These are phyloP conservation scores for Troides helena DNA, from an alignment of 2,888 invertebrate genomes.

Conservation along the genomic window DNA sequence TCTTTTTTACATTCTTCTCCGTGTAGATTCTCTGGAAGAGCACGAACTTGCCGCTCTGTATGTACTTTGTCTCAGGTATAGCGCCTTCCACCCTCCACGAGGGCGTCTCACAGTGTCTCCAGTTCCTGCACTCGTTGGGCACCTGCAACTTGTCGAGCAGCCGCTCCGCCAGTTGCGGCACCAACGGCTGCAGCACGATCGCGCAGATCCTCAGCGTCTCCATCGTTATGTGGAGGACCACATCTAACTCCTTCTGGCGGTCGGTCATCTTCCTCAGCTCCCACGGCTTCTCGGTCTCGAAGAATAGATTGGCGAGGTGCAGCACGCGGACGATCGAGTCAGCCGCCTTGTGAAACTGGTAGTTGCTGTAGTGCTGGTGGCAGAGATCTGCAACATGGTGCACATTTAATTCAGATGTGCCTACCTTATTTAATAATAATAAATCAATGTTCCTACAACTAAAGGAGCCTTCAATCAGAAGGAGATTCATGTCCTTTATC, in stretches of 20 bases:
- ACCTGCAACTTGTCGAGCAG: constrained; percentile 86
- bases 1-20: constrained; percentile 55
- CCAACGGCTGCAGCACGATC: constrained; percentile 91
- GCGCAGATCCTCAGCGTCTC: constrained; percentile 87
- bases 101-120: constrained; percentile 62
- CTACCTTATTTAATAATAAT: too few species aligned
- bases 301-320: constrained; percentile 90
- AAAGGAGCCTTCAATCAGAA: too few species aligned
- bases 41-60: constrained; percentile 68
- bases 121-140: constrained; percentile 49
- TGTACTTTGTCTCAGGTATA: constrained; percentile 62
- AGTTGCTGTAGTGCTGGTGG: constrained; percentile 84
- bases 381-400: constrained; percentile 77
- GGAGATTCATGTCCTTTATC: too few species aligned
- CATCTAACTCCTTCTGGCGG: constrained; percentile 81
- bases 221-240: constrained; percentile 89
- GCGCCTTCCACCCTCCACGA: constrained; percentile 64
- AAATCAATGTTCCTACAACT: too few species aligned
- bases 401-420: too few species aligned
- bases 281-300: constrained; percentile 95
- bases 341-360: constrained; percentile 90
- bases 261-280: constrained; percentile 83
- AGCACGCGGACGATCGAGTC: constrained; percentile 88
- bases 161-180: constrained; percentile 85
- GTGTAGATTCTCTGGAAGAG: constrained; percentile 67